A percentile compares a stretch with the other conserved stretches of the same genome.
Conservation (phyloP, 35 echinoderm and acorn worm species). For the Antedon bifida region DNA sequence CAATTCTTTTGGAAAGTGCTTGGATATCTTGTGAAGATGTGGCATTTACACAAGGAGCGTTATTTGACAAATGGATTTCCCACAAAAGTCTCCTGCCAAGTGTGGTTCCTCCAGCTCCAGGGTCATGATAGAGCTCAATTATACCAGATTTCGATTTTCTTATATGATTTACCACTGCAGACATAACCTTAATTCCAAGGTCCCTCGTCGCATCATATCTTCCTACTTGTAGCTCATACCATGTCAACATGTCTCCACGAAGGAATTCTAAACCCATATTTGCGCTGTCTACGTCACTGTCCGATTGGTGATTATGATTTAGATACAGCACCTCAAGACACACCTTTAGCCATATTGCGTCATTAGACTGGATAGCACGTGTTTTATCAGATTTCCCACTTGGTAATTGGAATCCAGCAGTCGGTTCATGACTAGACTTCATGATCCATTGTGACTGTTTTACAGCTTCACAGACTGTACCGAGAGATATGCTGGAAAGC, state of each 20-base stretch:
- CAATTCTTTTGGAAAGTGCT: slow-evolving; percentile 8
- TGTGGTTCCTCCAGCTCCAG: slow-evolving; percentile 29
- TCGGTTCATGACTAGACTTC: neutral
- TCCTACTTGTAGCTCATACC: slow-evolving; percentile 12
- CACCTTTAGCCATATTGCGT: slow-evolving; percentile 12
- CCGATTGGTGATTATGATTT: neutral
- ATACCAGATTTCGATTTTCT: neutral
- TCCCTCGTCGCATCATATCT: slow-evolving; percentile 7
- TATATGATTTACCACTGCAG: neutral
- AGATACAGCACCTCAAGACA: slow-evolving; percentile 20
- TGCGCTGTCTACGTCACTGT: neutral
- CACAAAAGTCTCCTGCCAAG: slow-evolving; percentile 20
- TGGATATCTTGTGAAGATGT: neutral
- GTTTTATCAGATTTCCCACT: neutral
- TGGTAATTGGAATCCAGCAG: neutral
- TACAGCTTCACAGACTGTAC: slow-evolving; percentile 8
- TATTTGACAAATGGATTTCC: slow-evolving; percentile 7
- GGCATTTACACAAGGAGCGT: slow-evolving; percentile 12
- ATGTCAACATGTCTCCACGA: slow-evolving; percentile 9
- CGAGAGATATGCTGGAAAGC: slow-evolving; percentile 10
- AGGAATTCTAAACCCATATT: slow-evolving; percentile 3
- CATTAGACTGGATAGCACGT: neutral
- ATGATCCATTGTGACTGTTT: neutral
- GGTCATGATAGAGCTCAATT: slow-evolving; percentile 23
- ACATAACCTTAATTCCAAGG: neutral